phyloP scores from a whole-genome alignment of 2,888 invertebrate species.

The Orthonychiurus folsomi region DNA sequence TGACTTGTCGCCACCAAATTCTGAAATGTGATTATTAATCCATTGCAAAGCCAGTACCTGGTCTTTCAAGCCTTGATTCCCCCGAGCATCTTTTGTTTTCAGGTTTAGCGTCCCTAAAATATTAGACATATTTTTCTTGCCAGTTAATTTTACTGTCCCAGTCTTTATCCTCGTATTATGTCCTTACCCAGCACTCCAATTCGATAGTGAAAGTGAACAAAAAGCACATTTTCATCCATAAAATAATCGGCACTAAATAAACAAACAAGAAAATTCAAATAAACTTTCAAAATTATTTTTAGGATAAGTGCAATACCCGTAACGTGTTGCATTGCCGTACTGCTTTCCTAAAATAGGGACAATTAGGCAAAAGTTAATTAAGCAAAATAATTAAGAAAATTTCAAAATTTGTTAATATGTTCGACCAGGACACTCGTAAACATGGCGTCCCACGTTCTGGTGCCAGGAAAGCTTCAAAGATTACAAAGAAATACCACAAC shows the following conservation, averaged over 20 bases:
- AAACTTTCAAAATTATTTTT: too few relatives aligned
- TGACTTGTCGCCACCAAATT: constrained; percentile 7
- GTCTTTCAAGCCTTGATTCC: constrained; percentile 13
- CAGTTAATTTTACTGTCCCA: not conserved
- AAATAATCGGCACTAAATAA: constrained; percentile 4
- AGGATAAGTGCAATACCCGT: too few relatives aligned
- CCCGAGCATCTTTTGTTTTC: constrained; percentile 4
- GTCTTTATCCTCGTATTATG: too few relatives aligned
- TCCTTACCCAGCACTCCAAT: constrained; percentile 9
- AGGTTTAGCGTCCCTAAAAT: constrained; percentile 8
- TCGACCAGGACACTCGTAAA: too few relatives aligned
- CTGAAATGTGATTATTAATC: constrained; percentile 5
- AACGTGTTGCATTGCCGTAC: constrained; percentile 4
- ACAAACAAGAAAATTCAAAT: too few relatives aligned
- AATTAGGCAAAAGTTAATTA: too few relatives aligned
- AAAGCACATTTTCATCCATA: constrained; percentile 5
- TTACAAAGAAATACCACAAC: not conserved
- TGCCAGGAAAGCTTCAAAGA: too few relatives aligned
- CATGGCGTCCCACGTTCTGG: too few relatives aligned
- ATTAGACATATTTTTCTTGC: not conserved
- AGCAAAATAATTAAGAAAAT: too few relatives aligned
- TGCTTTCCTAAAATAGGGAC: too few relatives aligned
- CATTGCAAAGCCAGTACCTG: constrained; percentile 11
- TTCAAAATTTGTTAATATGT: too few relatives aligned
- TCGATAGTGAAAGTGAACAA: constrained; percentile 9